Evolutionary conservation across 2,113 vertebrate species (phyloP), one percentile per base, ranked within the genome.

Genomic region (Clarias batrachus): DNA sequence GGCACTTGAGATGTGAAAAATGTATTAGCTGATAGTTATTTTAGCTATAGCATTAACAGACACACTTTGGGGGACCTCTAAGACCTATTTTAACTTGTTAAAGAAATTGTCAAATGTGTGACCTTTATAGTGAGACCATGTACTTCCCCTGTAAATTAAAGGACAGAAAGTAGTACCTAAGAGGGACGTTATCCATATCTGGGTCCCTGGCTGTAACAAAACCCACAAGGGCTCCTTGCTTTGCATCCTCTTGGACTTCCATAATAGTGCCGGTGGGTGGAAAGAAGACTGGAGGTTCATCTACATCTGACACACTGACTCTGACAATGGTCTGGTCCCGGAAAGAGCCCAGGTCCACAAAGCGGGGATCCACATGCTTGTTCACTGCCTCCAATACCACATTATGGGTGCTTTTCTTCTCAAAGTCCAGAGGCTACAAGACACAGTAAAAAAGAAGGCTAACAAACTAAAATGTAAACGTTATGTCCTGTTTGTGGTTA

Each of bases 321-420:
- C 96, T 93, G 41, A 99, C 97, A 0, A 99, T 99, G 76, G 97
- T 96, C 93, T 98, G 97, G 94, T 99, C 98, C 68, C 96, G 94
- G 90, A 99, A 99, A 12, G 98, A 96, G 82, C 97, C 97, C 90
- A 99, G 92, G 93, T 99, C 96, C 81, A 94, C 92, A 0, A 99
- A 99, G 54, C 97, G 97, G 0, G 97, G 97, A 87, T 99, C 98
- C 25, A 97, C 96, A 0, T 99, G 97, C 91, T 98, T 99, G 93
- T 99, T 99, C 81, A 98, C 95, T 0, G 98, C 98, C 90, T 99
- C 98, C 88, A 99, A 95, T 85, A 99, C 96, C 0, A 99, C 95
- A 0, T 97, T 99, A 93, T 99, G 98, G 16, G 96, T 95, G 1
- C 94, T 94, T 89, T 96, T 97, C 5, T 91, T 96, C 93, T 99